These are phyloP conservation scores for Paragorgia papillata DNA, from an alignment of 92 coral and sea anemone species.

Conservation along the genomic window DNA sequence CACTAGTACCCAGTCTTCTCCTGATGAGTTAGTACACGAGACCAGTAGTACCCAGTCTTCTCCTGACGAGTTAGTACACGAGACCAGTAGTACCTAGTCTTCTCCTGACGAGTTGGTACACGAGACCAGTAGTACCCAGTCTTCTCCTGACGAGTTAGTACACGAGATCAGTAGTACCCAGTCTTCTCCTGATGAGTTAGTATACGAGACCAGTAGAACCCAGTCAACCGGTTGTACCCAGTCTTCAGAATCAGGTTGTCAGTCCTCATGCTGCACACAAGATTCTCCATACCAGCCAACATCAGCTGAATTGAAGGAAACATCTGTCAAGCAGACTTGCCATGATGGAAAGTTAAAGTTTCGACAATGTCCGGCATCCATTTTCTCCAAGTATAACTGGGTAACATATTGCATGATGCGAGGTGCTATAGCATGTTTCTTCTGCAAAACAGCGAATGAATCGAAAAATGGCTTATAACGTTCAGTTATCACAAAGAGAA, in stretches of 20 bases:
- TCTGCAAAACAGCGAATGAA: conserved; percentile 18
- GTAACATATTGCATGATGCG: conserved; percentile 8
- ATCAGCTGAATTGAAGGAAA: conserved; percentile 12
- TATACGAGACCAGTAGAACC: background rate
- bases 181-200: too few relatives aligned
- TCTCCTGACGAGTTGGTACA: too few relatives aligned
- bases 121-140: too few relatives aligned
- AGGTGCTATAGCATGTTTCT: conserved; percentile 17
- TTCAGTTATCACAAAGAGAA: conserved; percentile 8
- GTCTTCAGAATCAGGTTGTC: conserved; percentile 6
- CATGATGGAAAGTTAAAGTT: background rate
- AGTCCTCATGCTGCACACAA: conserved; percentile 5
- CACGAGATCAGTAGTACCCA: background rate
- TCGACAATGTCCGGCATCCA: conserved; percentile 27
- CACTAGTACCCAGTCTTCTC: too few relatives aligned
- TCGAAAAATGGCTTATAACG: background rate
- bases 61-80: too few relatives aligned
- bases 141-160: background rate
- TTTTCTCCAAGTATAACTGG: conserved; percentile 20
- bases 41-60: too few relatives aligned
- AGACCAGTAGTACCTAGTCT: too few relatives aligned
- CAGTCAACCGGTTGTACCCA: background rate
- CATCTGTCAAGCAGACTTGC: conserved; percentile 8
- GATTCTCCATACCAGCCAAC: conserved; percentile 27
- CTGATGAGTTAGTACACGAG: too few relatives aligned